Evolutionary conservation across 2,113 vertebrate species (phyloP).

Genomic region (Mormoops blainvillei): DNA sequence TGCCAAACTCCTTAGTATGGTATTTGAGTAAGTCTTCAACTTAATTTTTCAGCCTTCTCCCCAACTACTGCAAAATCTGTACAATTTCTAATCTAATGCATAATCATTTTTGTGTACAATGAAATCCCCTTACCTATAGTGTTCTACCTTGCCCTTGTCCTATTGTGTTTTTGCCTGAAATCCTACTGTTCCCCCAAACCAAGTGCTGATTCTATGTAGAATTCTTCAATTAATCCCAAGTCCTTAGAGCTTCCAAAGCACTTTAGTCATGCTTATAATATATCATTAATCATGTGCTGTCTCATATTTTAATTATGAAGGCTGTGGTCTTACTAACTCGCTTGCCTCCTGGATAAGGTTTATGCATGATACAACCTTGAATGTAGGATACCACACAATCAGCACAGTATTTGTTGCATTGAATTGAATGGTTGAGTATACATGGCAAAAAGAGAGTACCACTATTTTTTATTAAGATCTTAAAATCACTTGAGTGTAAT

Average conservation of each 20-base stretch:
- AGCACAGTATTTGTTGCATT: background rate
- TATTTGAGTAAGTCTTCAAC: background rate
- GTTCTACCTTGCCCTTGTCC: background rate
- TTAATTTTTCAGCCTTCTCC: background rate
- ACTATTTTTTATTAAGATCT: background rate
- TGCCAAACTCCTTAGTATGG: background rate
- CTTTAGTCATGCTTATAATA: background rate
- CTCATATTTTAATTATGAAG: slow-evolving; percentile 30
- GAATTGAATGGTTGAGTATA: background rate
- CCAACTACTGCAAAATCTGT: background rate
- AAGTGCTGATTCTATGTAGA: background rate
- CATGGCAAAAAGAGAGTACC: background rate
- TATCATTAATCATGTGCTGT: background rate
- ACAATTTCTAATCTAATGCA: background rate
- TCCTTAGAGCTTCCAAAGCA: background rate
- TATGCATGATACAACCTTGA: background rate
- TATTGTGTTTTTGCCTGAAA: background rate
- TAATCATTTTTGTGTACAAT: background rate
- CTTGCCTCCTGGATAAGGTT: background rate
- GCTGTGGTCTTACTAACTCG: background rate
- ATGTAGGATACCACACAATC: background rate
- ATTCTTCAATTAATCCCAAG: background rate
- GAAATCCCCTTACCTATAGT: background rate
- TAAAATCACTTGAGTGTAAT: background rate
- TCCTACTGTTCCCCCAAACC: background rate